A percentile compares a stretch with the other conserved stretches of the same genome.
Conservation (phyloP, 2,888 invertebrate species). For the Bombyx huttoni region DNA sequence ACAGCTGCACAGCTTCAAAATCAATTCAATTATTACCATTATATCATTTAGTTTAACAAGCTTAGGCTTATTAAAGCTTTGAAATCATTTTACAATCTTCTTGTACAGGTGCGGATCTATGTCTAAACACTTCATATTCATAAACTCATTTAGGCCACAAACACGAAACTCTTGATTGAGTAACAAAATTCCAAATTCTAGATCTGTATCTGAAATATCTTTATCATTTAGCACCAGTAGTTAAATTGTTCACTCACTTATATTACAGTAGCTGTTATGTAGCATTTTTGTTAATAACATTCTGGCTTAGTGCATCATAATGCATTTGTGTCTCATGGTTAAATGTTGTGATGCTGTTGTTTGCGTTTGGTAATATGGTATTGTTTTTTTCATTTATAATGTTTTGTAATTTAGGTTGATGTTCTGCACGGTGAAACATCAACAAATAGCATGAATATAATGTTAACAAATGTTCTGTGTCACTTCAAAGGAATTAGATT, state of each 20-base stretch:
- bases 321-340: not conserved
- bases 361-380: not conserved
- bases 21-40: constrained; percentile 12
- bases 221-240: not conserved
- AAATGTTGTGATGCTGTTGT: not conserved
- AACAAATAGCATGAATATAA: not conserved
- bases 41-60: constrained; percentile 12
- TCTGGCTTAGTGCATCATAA: not conserved
- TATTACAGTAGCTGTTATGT: not conserved
- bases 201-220: not conserved
- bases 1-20: constrained; percentile 21
- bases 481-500: not conserved
- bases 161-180: not conserved
- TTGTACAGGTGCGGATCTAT: constrained; percentile 3
- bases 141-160: not conserved
- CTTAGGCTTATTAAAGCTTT: constrained; percentile 20
- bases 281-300: constrained; percentile 1
- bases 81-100: constrained; percentile 8
- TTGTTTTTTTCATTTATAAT: not conserved
- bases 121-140: not conserved
- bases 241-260: not conserved
- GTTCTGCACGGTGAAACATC: not conserved
- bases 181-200: not conserved
- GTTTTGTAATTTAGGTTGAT: not conserved
- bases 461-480: not conserved